Evolutionary conservation across 2,113 vertebrate genomes (phyloP).

Genomic region (Coracopsis vasa): DNA sequence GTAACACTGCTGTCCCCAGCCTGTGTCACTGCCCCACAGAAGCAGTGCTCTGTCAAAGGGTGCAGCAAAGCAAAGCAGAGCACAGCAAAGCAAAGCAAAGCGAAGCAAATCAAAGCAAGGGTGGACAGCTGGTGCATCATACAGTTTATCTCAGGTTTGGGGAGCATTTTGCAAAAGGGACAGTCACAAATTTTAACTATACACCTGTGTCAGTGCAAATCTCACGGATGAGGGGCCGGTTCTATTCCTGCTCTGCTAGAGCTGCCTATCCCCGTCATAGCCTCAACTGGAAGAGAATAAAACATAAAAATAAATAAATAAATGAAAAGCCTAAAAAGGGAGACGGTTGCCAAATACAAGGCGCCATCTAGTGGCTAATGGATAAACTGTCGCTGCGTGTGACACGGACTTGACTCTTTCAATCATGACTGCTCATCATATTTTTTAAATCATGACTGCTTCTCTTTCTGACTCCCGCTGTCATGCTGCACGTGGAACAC

Average conservation of each 20-base stretch:
- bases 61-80: accelerated
- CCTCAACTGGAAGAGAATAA: neutral
- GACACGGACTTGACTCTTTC: neutral
- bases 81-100: neutral
- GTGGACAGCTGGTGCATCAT: neutral
- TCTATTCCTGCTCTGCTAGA: neutral
- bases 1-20: accelerated
- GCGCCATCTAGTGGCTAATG: slow-evolving; percentile 72
- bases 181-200: neutral
- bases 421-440: too few species aligned
- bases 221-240: neutral
- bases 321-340: neutral
- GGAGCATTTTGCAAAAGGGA: neutral
- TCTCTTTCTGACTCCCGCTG: neutral
- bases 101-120: neutral
- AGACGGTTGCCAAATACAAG: slow-evolving; percentile 44
- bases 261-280: neutral
- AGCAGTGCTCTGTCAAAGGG: accelerated
- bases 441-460: neutral
- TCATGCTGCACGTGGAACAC: neutral
- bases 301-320: neutral
- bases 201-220: neutral
- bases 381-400: neutral
- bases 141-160: neutral
- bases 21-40: accelerated